Evolutionary conservation across 1,140 invertebrate species (phyloP).

Genomic region (Apolygus lucorum): DNA sequence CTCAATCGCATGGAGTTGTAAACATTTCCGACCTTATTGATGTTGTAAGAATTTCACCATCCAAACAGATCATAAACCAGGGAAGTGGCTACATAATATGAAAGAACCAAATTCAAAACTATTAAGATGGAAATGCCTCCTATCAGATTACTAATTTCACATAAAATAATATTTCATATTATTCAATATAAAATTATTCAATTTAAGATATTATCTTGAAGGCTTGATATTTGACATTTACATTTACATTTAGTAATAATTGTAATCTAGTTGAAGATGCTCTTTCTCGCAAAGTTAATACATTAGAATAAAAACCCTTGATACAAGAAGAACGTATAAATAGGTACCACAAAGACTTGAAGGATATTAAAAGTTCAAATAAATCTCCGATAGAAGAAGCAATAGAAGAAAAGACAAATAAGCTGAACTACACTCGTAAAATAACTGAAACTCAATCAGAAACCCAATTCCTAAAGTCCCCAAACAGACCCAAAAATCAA

Average conservation of each 20-base stretch:
- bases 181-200: conserved; percentile 5
- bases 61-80: conserved; percentile 35
- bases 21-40: too few species aligned
- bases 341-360: neutral
- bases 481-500: too few species aligned
- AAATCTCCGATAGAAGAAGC: neutral
- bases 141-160: too few species aligned
- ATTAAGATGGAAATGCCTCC: too few species aligned
- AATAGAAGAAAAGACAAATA: neutral
- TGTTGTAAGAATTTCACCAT: too few species aligned
- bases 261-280: conserved; percentile 18
- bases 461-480: neutral
- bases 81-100: conserved; percentile 11
- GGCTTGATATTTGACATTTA: conserved; percentile 30
- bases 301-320: neutral
- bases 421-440: neutral
- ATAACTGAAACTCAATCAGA: neutral
- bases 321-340: neutral
- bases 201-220: conserved; percentile 29
- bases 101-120: too few species aligned
- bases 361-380: neutral
- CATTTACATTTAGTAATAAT: conserved; percentile 22
- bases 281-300: conserved; percentile 30
- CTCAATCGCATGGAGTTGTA: too few species aligned
- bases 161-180: too few species aligned